Conservation (phyloP, 30 jellyfish, hydroid and myxozoan species). For the Nemopilema nomurai region DNA sequence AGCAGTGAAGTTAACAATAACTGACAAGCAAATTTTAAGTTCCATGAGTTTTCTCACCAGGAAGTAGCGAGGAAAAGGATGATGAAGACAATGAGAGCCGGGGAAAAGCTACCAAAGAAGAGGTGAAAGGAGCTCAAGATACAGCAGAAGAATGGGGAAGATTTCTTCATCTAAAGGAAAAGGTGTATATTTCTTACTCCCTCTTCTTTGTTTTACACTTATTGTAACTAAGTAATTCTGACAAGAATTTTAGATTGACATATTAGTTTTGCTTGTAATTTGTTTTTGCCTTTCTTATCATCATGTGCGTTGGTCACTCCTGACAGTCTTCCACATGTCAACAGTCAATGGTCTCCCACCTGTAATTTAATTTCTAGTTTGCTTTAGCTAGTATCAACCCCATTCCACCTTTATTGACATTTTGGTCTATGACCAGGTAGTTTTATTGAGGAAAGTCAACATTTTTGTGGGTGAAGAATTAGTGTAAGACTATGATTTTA, state of each 20-base stretch:
- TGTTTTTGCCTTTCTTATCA: too few relatives aligned
- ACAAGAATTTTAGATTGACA: neutral
- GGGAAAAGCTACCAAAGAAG: conserved; percentile 8
- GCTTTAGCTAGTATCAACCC: neutral
- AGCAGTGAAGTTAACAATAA: too few relatives aligned
- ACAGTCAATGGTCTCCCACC: too few relatives aligned
- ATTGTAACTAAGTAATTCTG: neutral
- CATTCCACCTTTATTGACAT: too few relatives aligned
- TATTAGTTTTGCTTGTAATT: too few relatives aligned
- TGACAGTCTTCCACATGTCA: too few relatives aligned
- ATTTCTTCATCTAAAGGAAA: conserved; percentile 77
- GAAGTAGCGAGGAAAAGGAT: conserved; percentile 26
- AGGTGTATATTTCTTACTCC: conserved; percentile 64
- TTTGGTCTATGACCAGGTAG: neutral
- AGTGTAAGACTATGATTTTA: neutral
- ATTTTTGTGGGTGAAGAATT: neutral
- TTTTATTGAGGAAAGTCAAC: neutral
- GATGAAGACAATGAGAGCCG: conserved; percentile 1
- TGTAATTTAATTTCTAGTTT: too few relatives aligned
- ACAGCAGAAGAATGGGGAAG: conserved; percentile 89
- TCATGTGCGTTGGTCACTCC: too few relatives aligned
- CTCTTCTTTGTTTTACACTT: too few relatives aligned
- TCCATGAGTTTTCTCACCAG: neutral
- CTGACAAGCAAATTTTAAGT: too few relatives aligned
- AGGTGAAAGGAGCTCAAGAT: neutral